Base-by-base conservation (phyloP, 2,113 vertebrate genomes). In the Clupea harengus region DNA sequence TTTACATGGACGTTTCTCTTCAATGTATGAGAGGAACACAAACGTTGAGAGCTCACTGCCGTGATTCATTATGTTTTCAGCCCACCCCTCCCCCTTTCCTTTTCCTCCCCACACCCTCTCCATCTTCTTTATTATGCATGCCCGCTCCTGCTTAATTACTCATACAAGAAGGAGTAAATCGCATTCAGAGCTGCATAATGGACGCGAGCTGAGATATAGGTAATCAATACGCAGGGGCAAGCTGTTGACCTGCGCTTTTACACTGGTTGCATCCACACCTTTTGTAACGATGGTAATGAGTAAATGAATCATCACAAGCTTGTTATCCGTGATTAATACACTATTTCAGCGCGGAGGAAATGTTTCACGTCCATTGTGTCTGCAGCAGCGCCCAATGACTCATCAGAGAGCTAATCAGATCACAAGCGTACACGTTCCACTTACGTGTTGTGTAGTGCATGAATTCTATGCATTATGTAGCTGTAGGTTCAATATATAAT, bases 101-200 rank as follows among this genome's bases (percentile, higher is more conserved):
- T 11, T 25, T n/a, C 60, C 17, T 17, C 17, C 54, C 17, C 54
- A 60, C 54, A 60, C 54, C 17, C 60, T 8, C 25, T 13, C 15
- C 10, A 3, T 28, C 89, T 88, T 86, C 88, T 90, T 86, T 86
- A 89, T 89, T 88, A 90, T 90, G 83, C 84, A 89, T 89, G 86
- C 57, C 52, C 82, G 86, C 81, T 86, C 81, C 81, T 86, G 86
- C 85, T 82, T 88, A 87, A 87, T 90, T 89, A 86, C 88, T 86
- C 75, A 81, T 81, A 88, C 82, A 64, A 83, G 83, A 67, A 85
- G 49, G 54, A 85, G 78, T 80, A 82, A 87, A 82, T 83, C 50
- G 78, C 50, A 85, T 72, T 81, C 86, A 45, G 84, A 18, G 86
- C 82, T 52, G 60, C 32, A 81, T 83, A 88, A 88, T 84, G 64